Conservation (phyloP, 37 sponge, comb jelly and placozoan genomes). For the Oopsacas minuta region DNA sequence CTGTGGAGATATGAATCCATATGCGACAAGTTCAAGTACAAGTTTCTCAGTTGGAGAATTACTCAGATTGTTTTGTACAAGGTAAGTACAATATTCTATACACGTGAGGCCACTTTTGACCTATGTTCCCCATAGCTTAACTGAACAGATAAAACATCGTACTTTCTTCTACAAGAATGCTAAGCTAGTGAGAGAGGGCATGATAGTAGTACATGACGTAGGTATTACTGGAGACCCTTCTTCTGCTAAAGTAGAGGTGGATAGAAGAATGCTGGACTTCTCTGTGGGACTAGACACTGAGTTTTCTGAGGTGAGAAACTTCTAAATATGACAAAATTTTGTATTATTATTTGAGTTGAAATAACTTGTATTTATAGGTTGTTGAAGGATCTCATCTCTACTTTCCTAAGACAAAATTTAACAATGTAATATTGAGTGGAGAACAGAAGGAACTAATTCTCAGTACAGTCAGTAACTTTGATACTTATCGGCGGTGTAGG, state of each 20-base stretch:
- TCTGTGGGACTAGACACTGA: constrained; percentile 78
- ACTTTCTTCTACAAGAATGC: constrained; percentile 62
- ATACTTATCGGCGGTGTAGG: constrained; percentile 46
- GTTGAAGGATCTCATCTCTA: constrained; percentile 79
- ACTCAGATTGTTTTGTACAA: constrained; percentile 39
- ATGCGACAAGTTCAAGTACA: not conserved
- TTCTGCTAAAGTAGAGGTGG: constrained; percentile 58
- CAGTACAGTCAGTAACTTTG: constrained; percentile 76
- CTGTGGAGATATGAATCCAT: not conserved
- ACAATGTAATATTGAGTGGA: constrained; percentile 52
- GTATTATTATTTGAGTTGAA: too few species aligned
- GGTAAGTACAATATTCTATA: not conserved
- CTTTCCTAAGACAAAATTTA: constrained; percentile 69
- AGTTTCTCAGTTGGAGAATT: constrained; percentile 47
- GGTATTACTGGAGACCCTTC: constrained; percentile 61
- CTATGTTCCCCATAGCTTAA: constrained; percentile 11
- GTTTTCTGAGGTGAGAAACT: constrained; percentile 57
- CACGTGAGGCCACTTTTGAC: not conserved
- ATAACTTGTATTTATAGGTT: not conserved
- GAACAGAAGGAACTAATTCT: constrained; percentile 61
- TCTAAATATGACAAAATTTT: too few species aligned
- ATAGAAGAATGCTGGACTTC: constrained; percentile 72
- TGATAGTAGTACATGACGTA: constrained; percentile 55
- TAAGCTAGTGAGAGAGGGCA: constrained; percentile 54
- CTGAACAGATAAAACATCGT: constrained; percentile 58